Evolutionary conservation across 2,888 invertebrate species (phyloP), one percentile per base, ranked within the genome.

Genomic region (Drosophila paranaensis): DNA sequence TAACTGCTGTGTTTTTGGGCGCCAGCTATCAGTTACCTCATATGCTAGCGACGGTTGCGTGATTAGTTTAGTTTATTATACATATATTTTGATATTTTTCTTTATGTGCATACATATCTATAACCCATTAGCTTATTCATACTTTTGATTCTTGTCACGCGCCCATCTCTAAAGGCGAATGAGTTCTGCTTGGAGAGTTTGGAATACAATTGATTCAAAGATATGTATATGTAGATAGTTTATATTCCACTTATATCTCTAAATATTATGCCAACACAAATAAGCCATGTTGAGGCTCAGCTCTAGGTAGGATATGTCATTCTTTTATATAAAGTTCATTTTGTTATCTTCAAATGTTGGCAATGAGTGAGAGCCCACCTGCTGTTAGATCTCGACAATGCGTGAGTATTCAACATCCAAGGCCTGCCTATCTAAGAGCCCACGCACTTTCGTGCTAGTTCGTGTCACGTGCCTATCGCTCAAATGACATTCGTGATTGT

Each of bases 21-120:
- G 72, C 66, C 77, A 65, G 33, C 27, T 56, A 60, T 57, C 60
- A 48, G 51, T 58, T 61, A 48, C 40, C 40, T 48, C 56, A 66
- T 25, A 53, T 39, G 39, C 27, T 62, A 45, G 63, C n/a, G 79
- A 60, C 69, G 75, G 20, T 9, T 10, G 25, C 63, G 69, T 78
- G 60, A n/a, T n/a, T n/a, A n/a, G n/a, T 33, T 30, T 30, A 30
- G 6, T 6, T 30, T 6, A 30, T 30, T 30, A 30, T 30, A 30
- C 3, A 30, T 30, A 30, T 2, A 30, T 30, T 30, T 30, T 6
- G 5, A 33, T 6, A 33, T 6, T 33, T 33, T 8, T 33, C 3
- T 27, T 27, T 27, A 27, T 27, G 27, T 27, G 27, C 4, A 27
- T 4, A 6, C 3, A 27, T 27, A 4, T 20, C 27, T 27, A 5